These are phyloP conservation scores for Apus apus DNA, from an alignment of 2,113 vertebrate species.

Conservation along the genomic window DNA sequence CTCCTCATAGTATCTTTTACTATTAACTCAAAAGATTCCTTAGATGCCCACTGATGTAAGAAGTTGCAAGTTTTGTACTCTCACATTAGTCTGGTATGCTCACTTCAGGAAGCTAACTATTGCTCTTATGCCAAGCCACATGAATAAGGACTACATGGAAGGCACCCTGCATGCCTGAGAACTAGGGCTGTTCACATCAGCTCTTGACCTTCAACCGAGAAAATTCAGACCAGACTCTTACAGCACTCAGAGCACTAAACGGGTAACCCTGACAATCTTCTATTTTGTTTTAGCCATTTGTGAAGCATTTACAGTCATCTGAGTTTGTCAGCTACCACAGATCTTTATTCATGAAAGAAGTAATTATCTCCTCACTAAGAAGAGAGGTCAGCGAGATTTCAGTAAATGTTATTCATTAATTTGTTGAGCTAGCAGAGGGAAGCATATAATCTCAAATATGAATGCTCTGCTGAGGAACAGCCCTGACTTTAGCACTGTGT, in stretches of 20 bases:
- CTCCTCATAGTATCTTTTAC: background rate
- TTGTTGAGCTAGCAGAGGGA: background rate
- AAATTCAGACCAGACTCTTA: background rate
- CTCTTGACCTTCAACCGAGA: background rate
- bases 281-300: background rate
- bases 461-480: background rate
- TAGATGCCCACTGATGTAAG: background rate
- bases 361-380: background rate
- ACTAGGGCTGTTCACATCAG: background rate
- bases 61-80: background rate
- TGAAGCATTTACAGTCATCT: background rate
- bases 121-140: background rate
- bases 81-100: fast-evolving
- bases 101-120: fast-evolving
- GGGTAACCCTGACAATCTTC: background rate
- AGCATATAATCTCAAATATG: background rate
- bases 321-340: background rate
- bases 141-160: fast-evolving
- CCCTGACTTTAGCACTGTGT: background rate
- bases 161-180: fast-evolving
- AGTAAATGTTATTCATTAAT: background rate
- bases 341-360: background rate
- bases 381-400: background rate
- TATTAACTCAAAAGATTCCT: background rate
- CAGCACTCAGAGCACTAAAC: background rate